Evolutionary conservation across 1,140 invertebrate genomes (phyloP).

Genomic region (Dinothrombium tinctorium): DNA sequence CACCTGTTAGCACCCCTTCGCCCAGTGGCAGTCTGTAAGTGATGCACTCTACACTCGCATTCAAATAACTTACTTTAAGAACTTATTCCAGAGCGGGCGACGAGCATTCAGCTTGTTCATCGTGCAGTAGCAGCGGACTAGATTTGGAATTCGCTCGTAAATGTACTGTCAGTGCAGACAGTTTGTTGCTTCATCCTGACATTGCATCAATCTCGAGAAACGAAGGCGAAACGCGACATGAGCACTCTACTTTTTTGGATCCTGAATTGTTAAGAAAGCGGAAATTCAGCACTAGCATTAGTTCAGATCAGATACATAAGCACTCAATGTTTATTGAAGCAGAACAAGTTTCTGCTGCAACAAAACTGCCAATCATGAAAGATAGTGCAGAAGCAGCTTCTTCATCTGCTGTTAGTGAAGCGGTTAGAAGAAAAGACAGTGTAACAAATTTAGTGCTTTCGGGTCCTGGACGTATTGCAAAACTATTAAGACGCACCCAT

Average conservation of each 20-base stretch:
- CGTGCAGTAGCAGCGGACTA: conserved; percentile 9
- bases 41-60: too few species aligned
- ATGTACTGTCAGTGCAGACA: conserved; percentile 13
- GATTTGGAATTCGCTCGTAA: conserved; percentile 16
- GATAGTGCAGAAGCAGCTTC: not conserved
- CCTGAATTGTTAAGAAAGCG: not conserved
- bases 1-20: too few species aligned
- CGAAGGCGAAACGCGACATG: not conserved
- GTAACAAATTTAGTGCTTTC: conserved; percentile 12
- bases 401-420: conserved; percentile 6
- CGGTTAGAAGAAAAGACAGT: conserved; percentile 3
- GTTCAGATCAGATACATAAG: conserved; percentile 9
- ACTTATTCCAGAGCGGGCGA: too few species aligned
- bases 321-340: conserved; percentile 1
- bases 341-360: conserved; percentile 1
- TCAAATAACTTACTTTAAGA: too few species aligned
- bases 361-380: conserved; percentile 11
- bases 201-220: conserved; percentile 4
- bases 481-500: conserved; percentile 21
- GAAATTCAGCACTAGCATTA: conserved; percentile 6
- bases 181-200: conserved; percentile 9
- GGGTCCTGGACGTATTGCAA: conserved; percentile 16
- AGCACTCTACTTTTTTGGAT: not conserved
- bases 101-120: conserved; percentile 5
- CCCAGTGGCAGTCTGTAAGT: too few species aligned